Evolutionary conservation across 2,888 invertebrate genomes (phyloP), one percentile per base, ranked within the genome.

Genomic region (Caenorhabditis sp.): DNA sequence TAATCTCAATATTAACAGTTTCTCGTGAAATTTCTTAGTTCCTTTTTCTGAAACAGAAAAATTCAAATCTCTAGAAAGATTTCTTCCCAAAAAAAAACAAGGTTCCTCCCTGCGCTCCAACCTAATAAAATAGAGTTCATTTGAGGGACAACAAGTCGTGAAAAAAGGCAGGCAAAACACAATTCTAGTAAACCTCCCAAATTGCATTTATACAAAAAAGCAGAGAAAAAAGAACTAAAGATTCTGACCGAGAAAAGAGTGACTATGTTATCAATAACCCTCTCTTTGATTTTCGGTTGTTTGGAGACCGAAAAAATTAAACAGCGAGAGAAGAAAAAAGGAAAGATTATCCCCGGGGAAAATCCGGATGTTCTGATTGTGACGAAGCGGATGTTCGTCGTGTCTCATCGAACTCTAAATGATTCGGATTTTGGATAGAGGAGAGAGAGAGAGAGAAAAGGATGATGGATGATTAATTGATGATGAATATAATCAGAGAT

Each of bases 401-500:
- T 8, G 14, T 54, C n/a, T n/a, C n/a, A n/a, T n/a, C n/a, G 54
- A 54, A 59, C 59, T 59, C 59, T 1, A 28, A 44, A 47, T 26
- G 14, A 26, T 26, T 54, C 12, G 8, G 38, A 54, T 24, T 54
- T 47, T 7, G 44, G n/a, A 24, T 14, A n/a, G 44, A 28, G 63
- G 22, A n/a, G n/a, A n/a, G n/a, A n/a, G n/a, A n/a, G n/a, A n/a
- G n/a, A n/a, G n/a, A n/a, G n/a, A 44, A 61, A n/a, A 19, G 19
- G 63, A 63, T 63, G 63, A 63, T 63, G 24, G 44, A 63, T 63
- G 63, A 63, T 63, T 63, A 63, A 63, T 63, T 54, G 69, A 69
- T 54, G 61, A 73, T 73, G 73, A 73, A 73, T n/a, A n/a, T 73
- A 63, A 70, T 68, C 51, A 54, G 59, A 28, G 56, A 31, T 49